Conservation (phyloP, 2,888 invertebrate genomes). For the Tipula unca region DNA sequence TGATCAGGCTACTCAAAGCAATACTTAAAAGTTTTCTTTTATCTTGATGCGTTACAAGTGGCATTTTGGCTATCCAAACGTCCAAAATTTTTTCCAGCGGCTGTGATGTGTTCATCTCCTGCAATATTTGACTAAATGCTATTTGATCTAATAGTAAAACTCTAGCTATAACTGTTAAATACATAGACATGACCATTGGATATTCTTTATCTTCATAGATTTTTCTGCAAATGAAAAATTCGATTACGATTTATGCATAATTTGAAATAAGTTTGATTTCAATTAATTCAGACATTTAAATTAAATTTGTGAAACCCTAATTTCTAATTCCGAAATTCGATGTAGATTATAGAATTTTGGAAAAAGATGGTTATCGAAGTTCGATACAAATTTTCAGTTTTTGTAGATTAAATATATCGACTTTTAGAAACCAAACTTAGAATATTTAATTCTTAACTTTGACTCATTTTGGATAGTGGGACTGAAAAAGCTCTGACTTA, state of each 20-base stretch:
- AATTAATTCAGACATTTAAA: too few relatives aligned
- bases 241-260: neutral
- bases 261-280: too few relatives aligned
- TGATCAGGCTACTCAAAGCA: slow-evolving; percentile 60
- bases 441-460: too few relatives aligned
- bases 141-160: slow-evolving; percentile 62
- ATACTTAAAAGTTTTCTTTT: slow-evolving; percentile 72
- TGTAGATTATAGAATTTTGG: too few relatives aligned
- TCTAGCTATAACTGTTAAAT: slow-evolving; percentile 68
- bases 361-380: too few relatives aligned
- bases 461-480: too few relatives aligned
- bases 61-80: slow-evolving; percentile 73
- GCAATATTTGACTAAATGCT: slow-evolving; percentile 49
- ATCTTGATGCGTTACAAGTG: slow-evolving; percentile 66
- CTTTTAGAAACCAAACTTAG: too few relatives aligned
- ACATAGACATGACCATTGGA: slow-evolving; percentile 66
- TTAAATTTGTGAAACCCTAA: too few relatives aligned
- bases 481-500: slow-evolving; percentile 34
- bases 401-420: too few relatives aligned
- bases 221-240: slow-evolving; percentile 43
- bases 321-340: too few relatives aligned
- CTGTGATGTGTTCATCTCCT: slow-evolving; percentile 49
- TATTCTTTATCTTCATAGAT: slow-evolving; percentile 61
- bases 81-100: slow-evolving; percentile 63
- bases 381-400: too few relatives aligned